Evolutionary conservation across 2,888 invertebrate genomes (phyloP).

Genomic region (Drosophila neonasuta): DNA sequence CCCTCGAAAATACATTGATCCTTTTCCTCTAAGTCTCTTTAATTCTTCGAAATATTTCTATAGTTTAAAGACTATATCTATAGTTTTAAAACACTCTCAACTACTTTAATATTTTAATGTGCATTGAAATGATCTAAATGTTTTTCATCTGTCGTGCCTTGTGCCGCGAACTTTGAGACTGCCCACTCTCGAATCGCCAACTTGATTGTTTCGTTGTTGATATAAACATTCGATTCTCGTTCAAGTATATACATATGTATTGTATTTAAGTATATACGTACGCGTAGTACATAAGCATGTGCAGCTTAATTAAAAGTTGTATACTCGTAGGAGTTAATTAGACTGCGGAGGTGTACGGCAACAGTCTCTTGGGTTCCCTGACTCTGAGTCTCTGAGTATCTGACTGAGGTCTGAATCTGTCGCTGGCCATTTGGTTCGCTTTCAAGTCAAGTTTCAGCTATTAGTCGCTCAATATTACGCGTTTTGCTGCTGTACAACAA

Average conservation of each 20-base stretch:
- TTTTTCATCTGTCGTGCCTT: too few species aligned
- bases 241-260: not conserved
- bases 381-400: conserved; percentile 1
- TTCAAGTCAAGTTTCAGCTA: conserved; percentile 76
- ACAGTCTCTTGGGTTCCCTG: conserved; percentile 25
- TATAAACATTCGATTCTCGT: conserved; percentile 57
- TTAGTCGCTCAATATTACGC: conserved; percentile 74
- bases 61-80: too few species aligned
- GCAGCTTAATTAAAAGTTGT: conserved; percentile 65
- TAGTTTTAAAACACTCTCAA: too few species aligned
- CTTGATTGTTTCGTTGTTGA: conserved; percentile 56
- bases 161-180: not conserved
- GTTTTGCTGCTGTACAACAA: conserved; percentile 52
- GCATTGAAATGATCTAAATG: too few species aligned
- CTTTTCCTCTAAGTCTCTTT: too few species aligned
- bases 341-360: conserved; percentile 70
- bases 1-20: too few species aligned
- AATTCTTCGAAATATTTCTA: too few species aligned
- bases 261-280: conserved; percentile 2
- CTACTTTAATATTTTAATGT: too few species aligned
- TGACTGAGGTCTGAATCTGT: conserved; percentile 13
- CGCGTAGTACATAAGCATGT: conserved; percentile 45
- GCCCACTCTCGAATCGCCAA: conserved; percentile 48
- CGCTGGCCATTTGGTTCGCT: conserved; percentile 62
- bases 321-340: conserved; percentile 73